Evolutionary conservation across 2,113 vertebrate genomes (phyloP).

Genomic region (Muntiacus reevesi): DNA sequence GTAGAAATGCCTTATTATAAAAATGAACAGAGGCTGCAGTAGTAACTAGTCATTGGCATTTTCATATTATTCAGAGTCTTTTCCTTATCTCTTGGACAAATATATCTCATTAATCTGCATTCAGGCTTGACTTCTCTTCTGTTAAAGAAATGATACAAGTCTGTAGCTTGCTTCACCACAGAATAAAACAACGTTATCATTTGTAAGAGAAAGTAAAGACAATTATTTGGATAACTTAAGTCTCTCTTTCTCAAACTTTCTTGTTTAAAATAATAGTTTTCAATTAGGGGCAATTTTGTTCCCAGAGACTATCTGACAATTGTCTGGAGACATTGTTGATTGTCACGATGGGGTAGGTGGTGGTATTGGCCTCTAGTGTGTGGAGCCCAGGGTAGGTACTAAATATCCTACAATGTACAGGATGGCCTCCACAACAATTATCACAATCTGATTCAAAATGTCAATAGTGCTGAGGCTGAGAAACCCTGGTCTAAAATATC

Average conservation of each 20-base stretch:
- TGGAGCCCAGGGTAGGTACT: background rate
- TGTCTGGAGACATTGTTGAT: background rate
- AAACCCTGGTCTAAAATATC: background rate
- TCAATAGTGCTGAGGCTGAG: background rate
- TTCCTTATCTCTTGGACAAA: conserved; percentile 6
- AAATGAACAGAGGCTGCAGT: background rate
- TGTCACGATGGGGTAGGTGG: background rate
- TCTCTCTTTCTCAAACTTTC: background rate
- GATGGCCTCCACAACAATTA: background rate
- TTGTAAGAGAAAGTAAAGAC: background rate
- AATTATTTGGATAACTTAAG: background rate
- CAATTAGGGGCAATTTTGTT: background rate
- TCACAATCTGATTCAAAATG: background rate
- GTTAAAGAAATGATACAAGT: background rate
- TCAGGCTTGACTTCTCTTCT: background rate
- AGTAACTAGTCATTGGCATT: background rate
- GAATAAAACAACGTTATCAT: background rate
- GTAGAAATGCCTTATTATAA: background rate
- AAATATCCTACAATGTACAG: background rate
- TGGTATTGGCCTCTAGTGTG: background rate
- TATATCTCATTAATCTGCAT: background rate
- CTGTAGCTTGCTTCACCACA: background rate
- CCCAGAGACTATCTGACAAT: background rate
- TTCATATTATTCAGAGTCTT: background rate
- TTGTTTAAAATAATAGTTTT: background rate